Percentiles rank a stretch among this genome's conserved stretches.
These are phyloP conservation scores for Proteles cristata DNA, from an alignment of 2,113 vertebrate species.

Conservation along the genomic window DNA sequence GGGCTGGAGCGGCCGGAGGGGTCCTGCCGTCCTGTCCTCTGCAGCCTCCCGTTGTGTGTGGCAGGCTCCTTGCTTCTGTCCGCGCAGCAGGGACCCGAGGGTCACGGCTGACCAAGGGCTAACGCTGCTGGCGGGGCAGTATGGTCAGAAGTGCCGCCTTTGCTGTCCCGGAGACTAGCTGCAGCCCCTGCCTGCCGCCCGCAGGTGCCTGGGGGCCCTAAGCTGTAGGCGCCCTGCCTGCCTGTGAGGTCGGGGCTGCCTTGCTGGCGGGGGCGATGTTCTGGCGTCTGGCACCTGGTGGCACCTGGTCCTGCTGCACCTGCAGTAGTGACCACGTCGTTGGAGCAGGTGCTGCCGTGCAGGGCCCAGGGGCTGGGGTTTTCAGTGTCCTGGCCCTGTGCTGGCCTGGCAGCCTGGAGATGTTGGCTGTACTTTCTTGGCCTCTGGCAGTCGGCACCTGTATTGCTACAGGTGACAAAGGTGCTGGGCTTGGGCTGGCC, in stretches of 20 bases:
- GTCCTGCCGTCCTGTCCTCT: neutral
- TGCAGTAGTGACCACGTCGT: too few relatives aligned
- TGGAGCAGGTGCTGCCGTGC: neutral
- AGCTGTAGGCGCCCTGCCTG: neutral
- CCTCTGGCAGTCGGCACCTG: neutral
- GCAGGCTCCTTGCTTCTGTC: neutral
- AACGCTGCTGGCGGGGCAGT: neutral
- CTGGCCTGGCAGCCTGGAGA: too few relatives aligned
- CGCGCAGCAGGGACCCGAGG: neutral
- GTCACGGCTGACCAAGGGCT: neutral
- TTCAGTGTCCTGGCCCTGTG: neutral
- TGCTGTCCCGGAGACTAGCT: neutral
- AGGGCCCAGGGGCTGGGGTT: neutral
- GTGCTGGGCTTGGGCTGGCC: neutral
- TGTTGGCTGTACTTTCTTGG: neutral
- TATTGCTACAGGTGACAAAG: neutral
- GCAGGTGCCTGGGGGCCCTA: neutral
- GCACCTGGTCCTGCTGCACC: neutral
- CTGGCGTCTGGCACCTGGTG: neutral
- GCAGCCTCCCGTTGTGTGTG: neutral
- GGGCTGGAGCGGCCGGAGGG: neutral
- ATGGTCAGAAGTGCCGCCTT: too few relatives aligned
- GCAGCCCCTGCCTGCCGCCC: neutral
- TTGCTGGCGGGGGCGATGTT: rapidly evolving
- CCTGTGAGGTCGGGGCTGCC: neutral